Evolutionary conservation across 2,113 vertebrate genomes (phyloP).

Genomic region (Burhinus oedicnemus): DNA sequence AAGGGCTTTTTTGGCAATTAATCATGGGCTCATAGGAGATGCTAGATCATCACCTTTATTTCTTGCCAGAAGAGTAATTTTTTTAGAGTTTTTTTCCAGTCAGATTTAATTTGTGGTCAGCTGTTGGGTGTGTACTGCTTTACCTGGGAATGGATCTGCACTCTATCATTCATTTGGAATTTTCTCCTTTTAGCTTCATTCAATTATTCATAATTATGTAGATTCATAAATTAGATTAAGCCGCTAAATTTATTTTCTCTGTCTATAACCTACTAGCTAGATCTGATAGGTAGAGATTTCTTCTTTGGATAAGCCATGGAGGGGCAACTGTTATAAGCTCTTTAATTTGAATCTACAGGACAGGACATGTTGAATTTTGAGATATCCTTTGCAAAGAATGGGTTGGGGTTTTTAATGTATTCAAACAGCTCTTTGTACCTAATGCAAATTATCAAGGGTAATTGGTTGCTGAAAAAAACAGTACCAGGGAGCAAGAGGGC

Average conservation of each 20-base stretch:
- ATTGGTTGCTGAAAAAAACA: not conserved
- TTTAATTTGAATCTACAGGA: not conserved
- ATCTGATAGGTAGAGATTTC: not conserved
- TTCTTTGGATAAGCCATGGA: not conserved
- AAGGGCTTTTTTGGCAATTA: constrained; percentile 43
- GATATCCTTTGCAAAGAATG: not conserved
- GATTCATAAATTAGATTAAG: constrained; percentile 17
- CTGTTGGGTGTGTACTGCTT: not conserved
- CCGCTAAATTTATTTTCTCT: not conserved
- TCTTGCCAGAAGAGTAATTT: constrained; percentile 37
- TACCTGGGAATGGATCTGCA: constrained; percentile 25
- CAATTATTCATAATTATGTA: constrained; percentile 18
- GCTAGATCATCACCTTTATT: constrained; percentile 40
- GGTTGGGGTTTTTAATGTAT: not conserved
- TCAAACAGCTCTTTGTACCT: not conserved
- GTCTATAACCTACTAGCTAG: not conserved
- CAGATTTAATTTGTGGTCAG: constrained; percentile 58
- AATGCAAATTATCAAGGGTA: not conserved
- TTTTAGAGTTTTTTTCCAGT: not conserved
- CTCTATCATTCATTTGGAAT: not conserved
- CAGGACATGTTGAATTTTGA: not conserved
- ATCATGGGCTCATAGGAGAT: constrained; percentile 7
- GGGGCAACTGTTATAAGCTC: not conserved
- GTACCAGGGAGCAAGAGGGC: not conserved
- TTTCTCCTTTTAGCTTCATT: constrained; percentile 15